phyloP scores from a whole-genome alignment of 2,797 vertebrate genomes.

The Acestrorhynchus altus region DNA sequence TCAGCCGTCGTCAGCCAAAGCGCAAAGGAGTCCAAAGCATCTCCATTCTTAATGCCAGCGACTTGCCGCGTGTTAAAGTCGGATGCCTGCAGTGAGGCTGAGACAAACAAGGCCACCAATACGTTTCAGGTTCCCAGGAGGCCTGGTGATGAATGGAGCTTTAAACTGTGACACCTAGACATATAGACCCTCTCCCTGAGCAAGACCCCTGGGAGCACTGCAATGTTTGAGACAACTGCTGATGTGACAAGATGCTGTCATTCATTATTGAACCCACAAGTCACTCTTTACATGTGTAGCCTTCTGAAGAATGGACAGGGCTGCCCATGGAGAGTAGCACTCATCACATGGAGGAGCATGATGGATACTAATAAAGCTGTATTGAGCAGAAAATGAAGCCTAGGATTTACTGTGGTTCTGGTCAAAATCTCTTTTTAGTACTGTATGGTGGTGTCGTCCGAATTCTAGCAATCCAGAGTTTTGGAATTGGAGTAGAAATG shows the following conservation, averaged over 20 bases:
- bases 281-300: conserved; percentile 13
- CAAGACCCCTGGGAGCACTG: conserved; percentile 13
- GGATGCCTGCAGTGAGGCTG: not conserved
- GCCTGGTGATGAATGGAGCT: conserved; percentile 37
- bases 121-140: conserved; percentile 27
- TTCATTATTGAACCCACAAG: conserved; percentile 16
- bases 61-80: conserved; percentile 17
- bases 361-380: conserved; percentile 6
- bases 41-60: conserved; percentile 20
- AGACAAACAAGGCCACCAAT: conserved; percentile 40
- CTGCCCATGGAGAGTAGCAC: not conserved
- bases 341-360: not conserved
- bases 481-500: not conserved
- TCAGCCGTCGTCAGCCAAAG: too few relatives aligned
- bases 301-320: conserved; percentile 20
- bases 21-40: not conserved
- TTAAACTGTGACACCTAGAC: conserved; percentile 26
- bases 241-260: not conserved
- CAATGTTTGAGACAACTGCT: not conserved
- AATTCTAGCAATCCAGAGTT: too few relatives aligned
- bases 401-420: not conserved
- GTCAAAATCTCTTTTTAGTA: not conserved
- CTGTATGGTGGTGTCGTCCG: not conserved
- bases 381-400: not conserved
- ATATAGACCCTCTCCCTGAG: conserved; percentile 16